A percentile compares a stretch with the other conserved stretches of the same genome.
Conservation (phyloP, 2,113 vertebrate species). For the Pseudorasbora parva region DNA sequence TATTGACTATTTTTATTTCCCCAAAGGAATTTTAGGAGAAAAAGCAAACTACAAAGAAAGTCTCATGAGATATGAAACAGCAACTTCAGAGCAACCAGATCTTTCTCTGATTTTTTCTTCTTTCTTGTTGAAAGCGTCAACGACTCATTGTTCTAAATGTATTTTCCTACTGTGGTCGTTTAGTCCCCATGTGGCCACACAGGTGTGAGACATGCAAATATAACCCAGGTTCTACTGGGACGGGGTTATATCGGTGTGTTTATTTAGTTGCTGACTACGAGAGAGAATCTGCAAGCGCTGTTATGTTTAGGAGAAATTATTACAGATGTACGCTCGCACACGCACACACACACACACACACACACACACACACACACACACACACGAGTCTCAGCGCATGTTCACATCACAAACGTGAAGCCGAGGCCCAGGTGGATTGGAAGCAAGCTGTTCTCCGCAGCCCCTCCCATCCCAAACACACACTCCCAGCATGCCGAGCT, state of each 20-base stretch:
- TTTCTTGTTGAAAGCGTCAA: not conserved
- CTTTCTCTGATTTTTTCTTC: not conserved
- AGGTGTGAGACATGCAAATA: conserved; percentile 68
- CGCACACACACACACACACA: conserved; percentile 30
- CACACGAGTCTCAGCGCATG: conserved; percentile 21
- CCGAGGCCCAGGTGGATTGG: conserved; percentile 93
- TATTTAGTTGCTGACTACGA: conserved; percentile 53
- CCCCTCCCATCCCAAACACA: conserved; percentile 81
- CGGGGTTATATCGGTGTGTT: conserved; percentile 56
- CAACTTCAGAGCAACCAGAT: not conserved
- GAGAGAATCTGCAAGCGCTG: conserved; percentile 18
- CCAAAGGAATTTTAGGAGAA: not conserved
- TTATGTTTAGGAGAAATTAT: conserved; percentile 57
- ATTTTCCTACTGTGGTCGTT: conserved; percentile 59
- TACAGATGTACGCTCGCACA: conserved; percentile 43
- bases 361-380: conserved; percentile 26
- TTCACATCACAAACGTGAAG: conserved; percentile 70
- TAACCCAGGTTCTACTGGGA: conserved; percentile 55
- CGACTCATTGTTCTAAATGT: not conserved
- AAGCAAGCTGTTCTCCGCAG: conserved; percentile 96
- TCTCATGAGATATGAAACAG: not conserved
- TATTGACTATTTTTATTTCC: not conserved
- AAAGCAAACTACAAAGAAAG: not conserved
- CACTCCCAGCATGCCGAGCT: conserved; percentile 93
- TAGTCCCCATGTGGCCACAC: conserved; percentile 67